These are phyloP conservation scores for Meriones unguiculatus DNA, from an alignment of 2,113 vertebrate species.

Conservation along the genomic window DNA sequence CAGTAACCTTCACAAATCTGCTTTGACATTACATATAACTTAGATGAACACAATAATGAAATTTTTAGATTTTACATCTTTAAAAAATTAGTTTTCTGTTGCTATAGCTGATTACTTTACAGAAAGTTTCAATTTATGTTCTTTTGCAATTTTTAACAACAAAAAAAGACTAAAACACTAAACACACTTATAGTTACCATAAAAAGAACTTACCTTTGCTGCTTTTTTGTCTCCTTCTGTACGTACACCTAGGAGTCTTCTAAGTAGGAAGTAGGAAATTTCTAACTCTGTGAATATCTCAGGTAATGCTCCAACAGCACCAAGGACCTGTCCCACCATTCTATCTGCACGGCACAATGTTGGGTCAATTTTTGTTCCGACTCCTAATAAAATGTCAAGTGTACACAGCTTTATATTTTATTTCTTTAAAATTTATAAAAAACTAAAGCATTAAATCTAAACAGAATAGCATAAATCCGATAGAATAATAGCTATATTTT, in stretches of 20 bases:
- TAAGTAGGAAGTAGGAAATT: constrained; percentile 97
- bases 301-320: constrained; percentile 96
- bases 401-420: not conserved
- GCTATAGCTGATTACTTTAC: not conserved
- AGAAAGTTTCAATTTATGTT: not conserved
- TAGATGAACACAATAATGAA: not conserved
- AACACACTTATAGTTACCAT: constrained; percentile 19
- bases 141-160: not conserved
- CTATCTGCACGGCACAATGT: constrained; percentile 97
- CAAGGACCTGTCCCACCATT: constrained; percentile 99
- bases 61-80: not conserved
- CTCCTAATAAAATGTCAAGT: constrained; percentile 87
- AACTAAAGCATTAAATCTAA: not conserved
- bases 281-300: constrained; percentile 99
- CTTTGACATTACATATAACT: not conserved
- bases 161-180: not conserved
- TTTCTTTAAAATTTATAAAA: not conserved
- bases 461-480: not conserved
- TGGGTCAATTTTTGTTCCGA: constrained; percentile 99
- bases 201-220: constrained; percentile 91
- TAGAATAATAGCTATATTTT: not conserved
- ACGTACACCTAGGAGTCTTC: constrained; percentile 95
- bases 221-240: constrained; percentile 99
- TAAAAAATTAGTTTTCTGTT: not conserved
- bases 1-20: not conserved